These are phyloP conservation scores for Pachyrhynchus sulphureomaculatus DNA, from an alignment of 1,140 invertebrate species.

Conservation along the genomic window DNA sequence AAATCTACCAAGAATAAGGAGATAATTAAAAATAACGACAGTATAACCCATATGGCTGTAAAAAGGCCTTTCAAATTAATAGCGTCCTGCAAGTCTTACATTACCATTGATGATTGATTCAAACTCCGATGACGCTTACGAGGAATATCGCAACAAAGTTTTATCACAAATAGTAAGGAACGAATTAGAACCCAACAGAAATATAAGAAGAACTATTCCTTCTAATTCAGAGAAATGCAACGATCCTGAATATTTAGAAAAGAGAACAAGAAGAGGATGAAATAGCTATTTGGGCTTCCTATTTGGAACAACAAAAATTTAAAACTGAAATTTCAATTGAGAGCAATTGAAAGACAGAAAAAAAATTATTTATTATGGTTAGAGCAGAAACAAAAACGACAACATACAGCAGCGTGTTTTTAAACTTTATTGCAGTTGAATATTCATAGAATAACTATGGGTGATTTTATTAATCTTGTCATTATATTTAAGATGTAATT, in stretches of 20 bases:
- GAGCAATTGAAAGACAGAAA: constrained; percentile 47
- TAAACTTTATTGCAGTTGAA: no score
- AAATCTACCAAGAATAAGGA: neutral
- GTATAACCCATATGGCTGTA: neutral
- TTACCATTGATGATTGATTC: constrained; percentile 5
- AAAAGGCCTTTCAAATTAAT: constrained; percentile 1
- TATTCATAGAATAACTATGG: no score
- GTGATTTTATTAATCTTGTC: no score
- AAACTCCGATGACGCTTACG: constrained; percentile 62
- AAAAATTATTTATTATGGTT: constrained; percentile 22
- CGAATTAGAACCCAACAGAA: constrained; percentile 62
- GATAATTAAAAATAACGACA: neutral
- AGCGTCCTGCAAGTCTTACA: neutral
- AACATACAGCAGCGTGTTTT: no score
- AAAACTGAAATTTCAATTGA: constrained; percentile 64
- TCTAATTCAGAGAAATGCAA: neutral
- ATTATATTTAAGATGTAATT: no score
- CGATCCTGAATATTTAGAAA: constrained; percentile 84
- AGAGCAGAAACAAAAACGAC: neutral
- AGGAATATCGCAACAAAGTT: constrained; percentile 66
- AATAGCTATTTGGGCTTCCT: constrained; percentile 82
- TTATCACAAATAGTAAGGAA: constrained; percentile 61
- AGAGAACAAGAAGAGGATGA: constrained; percentile 91
- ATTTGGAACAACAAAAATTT: constrained; percentile 81
- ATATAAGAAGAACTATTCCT: constrained; percentile 59